Evolutionary conservation across 1,140 invertebrate species (phyloP).

Genomic region (Eriocheir sinensis): DNA sequence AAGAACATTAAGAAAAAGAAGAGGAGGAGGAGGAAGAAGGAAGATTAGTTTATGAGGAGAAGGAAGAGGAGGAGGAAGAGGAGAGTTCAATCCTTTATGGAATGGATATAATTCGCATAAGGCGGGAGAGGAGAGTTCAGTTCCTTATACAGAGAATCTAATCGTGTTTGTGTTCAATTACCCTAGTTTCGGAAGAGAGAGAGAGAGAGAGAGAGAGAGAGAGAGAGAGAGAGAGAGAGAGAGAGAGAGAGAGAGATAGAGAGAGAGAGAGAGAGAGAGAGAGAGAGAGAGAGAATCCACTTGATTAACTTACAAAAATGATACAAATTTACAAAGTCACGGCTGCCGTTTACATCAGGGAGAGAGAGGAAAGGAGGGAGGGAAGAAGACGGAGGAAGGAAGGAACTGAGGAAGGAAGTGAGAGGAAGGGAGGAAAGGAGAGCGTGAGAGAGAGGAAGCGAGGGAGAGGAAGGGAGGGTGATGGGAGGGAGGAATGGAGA

Average conservation of each 20-base stretch:
- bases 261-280: not conserved
- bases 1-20: not conserved
- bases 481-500: not conserved
- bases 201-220: not conserved
- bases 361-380: not conserved
- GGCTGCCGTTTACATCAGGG: not conserved
- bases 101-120: no score
- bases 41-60: no score
- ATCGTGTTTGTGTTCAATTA: not conserved
- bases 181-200: not conserved
- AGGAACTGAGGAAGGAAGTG: no score
- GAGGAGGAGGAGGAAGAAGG: not conserved
- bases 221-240: not conserved
- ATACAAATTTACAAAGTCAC: no score
- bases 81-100: no score
- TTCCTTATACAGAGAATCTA: not conserved
- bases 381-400: not conserved
- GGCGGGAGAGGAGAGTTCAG: not conserved
- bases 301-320: no score
- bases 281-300: not conserved
- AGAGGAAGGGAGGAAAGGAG: no score
- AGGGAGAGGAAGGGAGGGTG: no score
- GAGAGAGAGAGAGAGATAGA: not conserved
- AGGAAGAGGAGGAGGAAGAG: no score
- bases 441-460: no score